Evolutionary conservation across 2,888 invertebrate species (phyloP), one percentile per base, ranked within the genome.

Genomic region (Antitype chi): DNA sequence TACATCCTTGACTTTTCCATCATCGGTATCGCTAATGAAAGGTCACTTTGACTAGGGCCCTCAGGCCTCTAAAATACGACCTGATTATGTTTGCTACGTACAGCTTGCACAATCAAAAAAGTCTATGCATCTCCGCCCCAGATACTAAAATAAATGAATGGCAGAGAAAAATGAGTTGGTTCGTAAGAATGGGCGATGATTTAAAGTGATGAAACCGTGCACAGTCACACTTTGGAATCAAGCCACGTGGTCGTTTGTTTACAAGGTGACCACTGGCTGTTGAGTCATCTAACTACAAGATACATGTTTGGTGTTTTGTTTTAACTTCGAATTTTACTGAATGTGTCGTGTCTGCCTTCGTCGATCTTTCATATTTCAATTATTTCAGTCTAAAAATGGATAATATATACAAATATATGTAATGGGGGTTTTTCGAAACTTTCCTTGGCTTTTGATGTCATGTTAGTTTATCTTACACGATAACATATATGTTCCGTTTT

Each of bases 211-310:
- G 86, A 86, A 83, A 86, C 79, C 15, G 49, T 1, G 82, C 13
- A 70, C 66, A 86, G 67, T 86, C 86, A 85, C 72, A 69, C 53
- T 53, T 86, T 86, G 86, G 86, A 86, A 70, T 83, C 64, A 76
- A 74, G 86, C 85, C 86, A 86, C 81, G 86, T 79, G 83, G 74
- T 47, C 13, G 23, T 79, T 72, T 86, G 87, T 88, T 85, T 86
- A 87, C 87, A 78, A 84, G 84, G 86, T 83, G 70, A 80, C 75
- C 53, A 67, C 25, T 25, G 77, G 74, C 38, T 70, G 43, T 28
- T 74, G 78, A 84, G 53, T 81, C 81, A 84, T 64, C 23, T 76
- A 55, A 73, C 57, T 55, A 28, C 70, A 13, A 20, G 28, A 15
- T 6, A 55, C 28, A 28, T 67, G 17, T 47, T 53, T 43, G 53